These are phyloP conservation scores for Rhyzopertha dominica DNA, from an alignment of 1,140 invertebrate species.

Conservation along the genomic window DNA sequence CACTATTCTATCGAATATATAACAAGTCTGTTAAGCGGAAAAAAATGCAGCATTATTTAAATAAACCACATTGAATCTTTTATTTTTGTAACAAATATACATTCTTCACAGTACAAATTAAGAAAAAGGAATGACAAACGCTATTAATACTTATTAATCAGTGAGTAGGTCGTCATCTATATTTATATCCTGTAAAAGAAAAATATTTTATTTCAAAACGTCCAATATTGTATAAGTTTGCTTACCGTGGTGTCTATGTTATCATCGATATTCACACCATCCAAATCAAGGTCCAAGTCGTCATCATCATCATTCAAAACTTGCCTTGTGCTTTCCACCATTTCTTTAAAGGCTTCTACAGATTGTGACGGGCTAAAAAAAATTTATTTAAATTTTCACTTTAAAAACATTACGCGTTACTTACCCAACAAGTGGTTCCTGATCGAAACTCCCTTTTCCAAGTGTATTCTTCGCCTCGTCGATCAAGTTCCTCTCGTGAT, in stretches of 20 bases:
- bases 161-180: constrained; percentile 60
- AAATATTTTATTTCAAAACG: constrained; percentile 22
- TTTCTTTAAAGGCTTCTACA: too few relatives aligned
- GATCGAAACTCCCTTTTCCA: constrained; percentile 43
- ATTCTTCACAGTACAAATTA: too few relatives aligned
- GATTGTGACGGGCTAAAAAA: background rate
- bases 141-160: constrained; percentile 49
- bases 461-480: constrained; percentile 66
- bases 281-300: constrained; percentile 58
- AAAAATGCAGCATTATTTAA: too few relatives aligned
- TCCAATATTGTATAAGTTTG: constrained; percentile 19
- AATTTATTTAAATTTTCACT: background rate
- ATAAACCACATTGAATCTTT: too few relatives aligned
- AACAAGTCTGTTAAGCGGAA: too few relatives aligned
- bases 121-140: too few relatives aligned
- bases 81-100: too few relatives aligned
- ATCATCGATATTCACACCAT: constrained; percentile 57
- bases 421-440: too few relatives aligned
- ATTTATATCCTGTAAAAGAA: constrained; percentile 56
- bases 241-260: constrained; percentile 61
- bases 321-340: too few relatives aligned
- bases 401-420: too few relatives aligned
- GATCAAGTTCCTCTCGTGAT: constrained; percentile 65
- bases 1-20: too few relatives aligned
- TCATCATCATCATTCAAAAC: constrained; percentile 51